Conservation (phyloP, 2,113 vertebrate species). For the Bostrychus sinensis region DNA sequence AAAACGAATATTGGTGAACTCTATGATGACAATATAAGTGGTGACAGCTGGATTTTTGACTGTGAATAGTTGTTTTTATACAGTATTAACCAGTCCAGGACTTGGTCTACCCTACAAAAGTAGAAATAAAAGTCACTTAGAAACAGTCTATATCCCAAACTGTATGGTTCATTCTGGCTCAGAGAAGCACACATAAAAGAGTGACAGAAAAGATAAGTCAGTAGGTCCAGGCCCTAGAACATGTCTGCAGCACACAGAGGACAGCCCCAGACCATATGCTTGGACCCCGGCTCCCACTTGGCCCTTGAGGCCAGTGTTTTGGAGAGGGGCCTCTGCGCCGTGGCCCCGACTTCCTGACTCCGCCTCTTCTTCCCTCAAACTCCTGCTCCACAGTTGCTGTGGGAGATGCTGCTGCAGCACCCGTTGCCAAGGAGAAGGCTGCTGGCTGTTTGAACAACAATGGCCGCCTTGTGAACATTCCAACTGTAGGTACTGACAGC, state of each 20-base stretch:
- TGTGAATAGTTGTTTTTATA: background rate
- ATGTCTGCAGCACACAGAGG: conserved; percentile 52
- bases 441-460: conserved; percentile 88
- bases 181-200: conserved; percentile 32
- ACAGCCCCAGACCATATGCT: conserved; percentile 76
- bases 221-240: conserved; percentile 10
- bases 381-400: conserved; percentile 83
- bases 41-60: background rate
- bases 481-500: conserved; percentile 81
- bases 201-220: conserved; percentile 37
- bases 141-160: background rate
- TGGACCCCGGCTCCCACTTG: conserved; percentile 66
- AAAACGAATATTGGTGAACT: no score
- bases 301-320: conserved; percentile 81
- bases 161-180: background rate
- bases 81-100: no score
- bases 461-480: conserved; percentile 83
- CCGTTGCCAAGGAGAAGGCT: conserved; percentile 88
- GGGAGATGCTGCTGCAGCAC: conserved; percentile 85
- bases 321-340: conserved; percentile 78
- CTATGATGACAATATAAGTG: background rate
- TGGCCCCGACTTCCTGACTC: conserved; percentile 85
- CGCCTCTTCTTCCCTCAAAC: conserved; percentile 67
- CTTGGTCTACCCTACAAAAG: background rate
- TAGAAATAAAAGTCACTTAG: background rate